A percentile compares a stretch with the other conserved stretches of the same genome.
These are phyloP conservation scores for Geococcyx californianus DNA, from an alignment of 2,113 vertebrate genomes.

Conservation along the genomic window DNA sequence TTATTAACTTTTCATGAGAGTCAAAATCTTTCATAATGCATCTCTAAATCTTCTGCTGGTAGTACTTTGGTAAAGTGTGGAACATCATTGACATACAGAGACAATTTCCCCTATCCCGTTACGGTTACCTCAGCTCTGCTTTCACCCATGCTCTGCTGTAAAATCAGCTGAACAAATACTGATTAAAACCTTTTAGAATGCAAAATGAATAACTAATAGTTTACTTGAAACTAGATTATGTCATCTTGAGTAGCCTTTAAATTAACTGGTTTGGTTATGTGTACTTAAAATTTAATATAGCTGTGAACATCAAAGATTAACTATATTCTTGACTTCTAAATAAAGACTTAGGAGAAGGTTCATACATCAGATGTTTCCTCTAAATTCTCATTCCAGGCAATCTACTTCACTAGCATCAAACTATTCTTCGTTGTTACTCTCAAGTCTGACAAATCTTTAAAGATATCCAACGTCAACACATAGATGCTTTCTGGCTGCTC, in stretches of 20 bases:
- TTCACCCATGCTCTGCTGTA: neutral
- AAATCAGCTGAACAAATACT: neutral
- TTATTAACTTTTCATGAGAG: neutral
- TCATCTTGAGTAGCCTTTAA: neutral
- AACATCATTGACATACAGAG: neutral
- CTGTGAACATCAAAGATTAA: neutral
- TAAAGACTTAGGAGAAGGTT: neutral
- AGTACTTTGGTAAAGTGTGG: neutral
- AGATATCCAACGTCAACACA: neutral
- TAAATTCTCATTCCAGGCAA: neutral
- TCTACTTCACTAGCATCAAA: neutral
- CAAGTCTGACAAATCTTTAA: neutral
- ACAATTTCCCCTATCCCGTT: neutral
- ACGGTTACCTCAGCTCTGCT: neutral
- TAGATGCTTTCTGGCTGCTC: too few species aligned
- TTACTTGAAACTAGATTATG: neutral
- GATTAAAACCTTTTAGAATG: neutral
- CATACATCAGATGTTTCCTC: neutral
- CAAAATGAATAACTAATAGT: neutral
- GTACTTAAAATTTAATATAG: neutral
- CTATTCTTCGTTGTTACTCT: neutral
- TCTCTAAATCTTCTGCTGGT: neutral
- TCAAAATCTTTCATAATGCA: neutral
- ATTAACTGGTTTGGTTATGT: neutral
- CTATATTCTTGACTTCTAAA: neutral